Evolutionary conservation across 2,797 vertebrate genomes (phyloP).

Genomic region (Rhincodon typus): DNA sequence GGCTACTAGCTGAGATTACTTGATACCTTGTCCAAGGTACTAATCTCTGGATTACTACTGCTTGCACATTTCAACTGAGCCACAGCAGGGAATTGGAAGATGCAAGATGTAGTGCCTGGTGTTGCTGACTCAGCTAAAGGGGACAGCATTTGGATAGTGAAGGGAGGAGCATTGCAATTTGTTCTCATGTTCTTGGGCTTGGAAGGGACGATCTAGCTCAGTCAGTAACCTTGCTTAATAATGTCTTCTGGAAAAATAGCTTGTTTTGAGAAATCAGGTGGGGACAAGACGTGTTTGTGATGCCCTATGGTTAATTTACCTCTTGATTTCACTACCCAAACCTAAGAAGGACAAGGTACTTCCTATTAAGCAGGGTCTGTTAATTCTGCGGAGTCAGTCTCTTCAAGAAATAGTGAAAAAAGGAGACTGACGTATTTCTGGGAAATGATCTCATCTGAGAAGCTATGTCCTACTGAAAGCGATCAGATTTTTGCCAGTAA

Average conservation of each 20-base stretch:
- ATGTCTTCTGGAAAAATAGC: neutral
- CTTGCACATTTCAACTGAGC: neutral
- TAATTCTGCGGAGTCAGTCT: neutral
- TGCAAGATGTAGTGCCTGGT: neutral
- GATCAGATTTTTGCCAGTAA: neutral
- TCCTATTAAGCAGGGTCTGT: neutral
- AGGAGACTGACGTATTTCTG: neutral
- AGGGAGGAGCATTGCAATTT: too few species aligned
- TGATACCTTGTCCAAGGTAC: neutral
- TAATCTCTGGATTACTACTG: neutral
- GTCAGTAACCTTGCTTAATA: neutral
- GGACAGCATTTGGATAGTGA: too few species aligned
- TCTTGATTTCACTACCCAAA: neutral
- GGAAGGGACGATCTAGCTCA: too few species aligned
- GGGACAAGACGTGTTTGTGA: neutral
- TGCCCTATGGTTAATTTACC: neutral
- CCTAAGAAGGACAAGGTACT: neutral
- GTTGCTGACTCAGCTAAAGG: neutral
- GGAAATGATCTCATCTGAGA: neutral
- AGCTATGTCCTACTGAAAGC: neutral
- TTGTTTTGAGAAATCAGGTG: neutral
- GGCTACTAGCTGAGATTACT: neutral
- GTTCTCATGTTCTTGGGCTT: too few species aligned
- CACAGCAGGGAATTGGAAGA: neutral
- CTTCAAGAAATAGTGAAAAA: neutral